Evolutionary conservation across 2,113 vertebrate genomes (phyloP).

Genomic region (Triplophysa siluroides): DNA sequence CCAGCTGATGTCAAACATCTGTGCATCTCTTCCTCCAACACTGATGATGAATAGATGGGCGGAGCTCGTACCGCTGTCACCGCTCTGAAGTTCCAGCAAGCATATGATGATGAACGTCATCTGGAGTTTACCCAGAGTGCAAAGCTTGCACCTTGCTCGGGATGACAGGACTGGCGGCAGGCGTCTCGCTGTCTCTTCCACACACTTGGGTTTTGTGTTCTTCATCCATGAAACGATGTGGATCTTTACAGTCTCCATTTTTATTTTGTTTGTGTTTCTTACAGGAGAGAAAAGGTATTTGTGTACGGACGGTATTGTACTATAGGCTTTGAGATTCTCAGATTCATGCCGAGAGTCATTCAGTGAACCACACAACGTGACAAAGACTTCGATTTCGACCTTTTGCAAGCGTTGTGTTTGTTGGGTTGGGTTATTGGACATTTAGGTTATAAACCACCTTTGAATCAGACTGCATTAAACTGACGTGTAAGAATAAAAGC

Average conservation of each 20-base stretch:
- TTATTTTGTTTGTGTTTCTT: slow-evolving; percentile 29
- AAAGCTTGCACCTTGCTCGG: slow-evolving; percentile 26
- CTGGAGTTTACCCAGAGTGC: slow-evolving; percentile 25
- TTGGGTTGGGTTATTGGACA: too few relatives aligned
- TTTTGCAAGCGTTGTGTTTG: too few relatives aligned
- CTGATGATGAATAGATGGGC: slow-evolving; percentile 26
- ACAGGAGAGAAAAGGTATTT: slow-evolving; percentile 12
- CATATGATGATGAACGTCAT: slow-evolving; percentile 27
- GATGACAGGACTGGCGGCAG: slow-evolving; percentile 36
- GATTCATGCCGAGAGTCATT: too few relatives aligned
- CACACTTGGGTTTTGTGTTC: slow-evolving; percentile 1
- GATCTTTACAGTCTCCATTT: slow-evolving; percentile 13
- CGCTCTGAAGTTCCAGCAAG: slow-evolving; percentile 20
- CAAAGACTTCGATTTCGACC: too few relatives aligned
- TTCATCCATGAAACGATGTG: slow-evolving; percentile 15
- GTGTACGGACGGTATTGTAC: neutral
- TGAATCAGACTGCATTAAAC: too few relatives aligned
- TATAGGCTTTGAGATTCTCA: slow-evolving; percentile 1
- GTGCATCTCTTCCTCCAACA: slow-evolving; percentile 21
- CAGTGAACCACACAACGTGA: too few relatives aligned
- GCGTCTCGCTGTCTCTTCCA: slow-evolving; percentile 17
- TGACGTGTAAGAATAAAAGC: too few relatives aligned
- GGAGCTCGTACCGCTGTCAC: slow-evolving; percentile 12
- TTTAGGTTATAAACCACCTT: too few relatives aligned
- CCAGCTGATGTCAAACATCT: slow-evolving; percentile 48